Conservation (phyloP, 2,888 invertebrate species). For the Drosophila merina region DNA sequence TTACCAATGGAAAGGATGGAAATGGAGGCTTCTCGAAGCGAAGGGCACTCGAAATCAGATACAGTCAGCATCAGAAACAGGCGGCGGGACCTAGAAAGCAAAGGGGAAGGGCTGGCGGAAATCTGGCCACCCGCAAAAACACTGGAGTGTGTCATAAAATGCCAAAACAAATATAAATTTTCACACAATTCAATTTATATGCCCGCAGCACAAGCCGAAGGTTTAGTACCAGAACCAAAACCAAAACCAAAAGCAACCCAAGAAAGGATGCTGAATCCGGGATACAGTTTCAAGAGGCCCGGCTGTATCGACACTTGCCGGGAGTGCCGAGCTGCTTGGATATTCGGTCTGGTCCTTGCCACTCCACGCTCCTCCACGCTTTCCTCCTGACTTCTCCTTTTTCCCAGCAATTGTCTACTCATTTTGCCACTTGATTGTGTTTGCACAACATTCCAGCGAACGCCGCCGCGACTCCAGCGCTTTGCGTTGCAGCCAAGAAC, state of each 20-base stretch:
- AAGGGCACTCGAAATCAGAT: constrained; percentile 40
- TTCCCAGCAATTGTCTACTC: constrained; percentile 56
- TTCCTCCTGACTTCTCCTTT: constrained; percentile 5
- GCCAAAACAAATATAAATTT: constrained; percentile 62
- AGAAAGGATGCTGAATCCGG: constrained; percentile 43
- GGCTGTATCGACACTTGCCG: constrained; percentile 42
- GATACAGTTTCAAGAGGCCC: constrained; percentile 45
- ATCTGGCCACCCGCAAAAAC: constrained; percentile 39
- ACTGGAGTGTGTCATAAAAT: constrained; percentile 58
- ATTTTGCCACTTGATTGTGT: constrained; percentile 63
- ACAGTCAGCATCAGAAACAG: constrained; percentile 33
- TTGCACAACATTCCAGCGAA: constrained; percentile 44
- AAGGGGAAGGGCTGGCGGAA: constrained; percentile 6
- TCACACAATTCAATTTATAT: constrained; percentile 62
- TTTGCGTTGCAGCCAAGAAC: constrained; percentile 11
- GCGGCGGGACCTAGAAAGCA: constrained; percentile 1
- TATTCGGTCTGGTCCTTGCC: constrained; percentile 6
- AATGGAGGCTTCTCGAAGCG: constrained; percentile 5
- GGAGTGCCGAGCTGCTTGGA: constrained; percentile 21
- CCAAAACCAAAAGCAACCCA: not conserved
- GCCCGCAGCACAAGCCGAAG: constrained; percentile 39
- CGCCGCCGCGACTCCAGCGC: constrained; percentile 31
- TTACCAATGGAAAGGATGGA: constrained; percentile 3
- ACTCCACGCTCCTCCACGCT: not conserved
- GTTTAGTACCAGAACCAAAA: constrained; percentile 1